Evolutionary conservation across 2,888 invertebrate genomes (phyloP), one percentile per base, ranked within the genome.

Genomic region (Operophtera brumata): DNA sequence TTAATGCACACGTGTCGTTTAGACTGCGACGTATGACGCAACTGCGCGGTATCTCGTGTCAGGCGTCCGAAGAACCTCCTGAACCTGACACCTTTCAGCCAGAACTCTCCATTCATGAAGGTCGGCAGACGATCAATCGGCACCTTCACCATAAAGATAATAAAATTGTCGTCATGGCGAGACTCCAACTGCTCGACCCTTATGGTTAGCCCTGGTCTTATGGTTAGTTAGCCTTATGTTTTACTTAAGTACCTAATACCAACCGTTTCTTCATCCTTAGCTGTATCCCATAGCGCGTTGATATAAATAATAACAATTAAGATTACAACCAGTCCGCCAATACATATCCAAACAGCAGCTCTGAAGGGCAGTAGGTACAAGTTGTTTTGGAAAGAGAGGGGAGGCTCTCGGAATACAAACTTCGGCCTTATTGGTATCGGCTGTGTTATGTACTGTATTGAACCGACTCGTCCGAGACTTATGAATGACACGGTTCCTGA

Each of bases 381-480:
- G 70, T 94, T 94, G 58, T 91, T 90, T 6, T 93, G 91, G 53
- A 92, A 92, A 0, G 94, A 93, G 6, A 94, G 77, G 2, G 93
- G 91, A 0, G 94, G 94, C 53, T 92, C 91, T 6, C 92, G 90
- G 71, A 94, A 94, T 42, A 94, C 82, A 64, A 94, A 93, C 54
- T 78, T 85, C 0, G 89, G 68, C 2, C 70, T 70, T 0, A 84
- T 70, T 8, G 78, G 75, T 0, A 82, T 75, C 0, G 91, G 89
- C 49, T 81, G 75, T 0, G 84, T 78, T 20, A 92, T 64, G 65
- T 84, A 92, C 26, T 91, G 90, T 7, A 92, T 59, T 1, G 88
- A 58, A 5, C 52, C 11, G 20, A 71, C 26, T 9, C 87, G 66
- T 4, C 75, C 62, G 44, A 60, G 47, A 4, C 69, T 73, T 10